Evolutionary conservation across 1,140 invertebrate genomes (phyloP).

Genomic region (Hyposmocoma kahamanoa): DNA sequence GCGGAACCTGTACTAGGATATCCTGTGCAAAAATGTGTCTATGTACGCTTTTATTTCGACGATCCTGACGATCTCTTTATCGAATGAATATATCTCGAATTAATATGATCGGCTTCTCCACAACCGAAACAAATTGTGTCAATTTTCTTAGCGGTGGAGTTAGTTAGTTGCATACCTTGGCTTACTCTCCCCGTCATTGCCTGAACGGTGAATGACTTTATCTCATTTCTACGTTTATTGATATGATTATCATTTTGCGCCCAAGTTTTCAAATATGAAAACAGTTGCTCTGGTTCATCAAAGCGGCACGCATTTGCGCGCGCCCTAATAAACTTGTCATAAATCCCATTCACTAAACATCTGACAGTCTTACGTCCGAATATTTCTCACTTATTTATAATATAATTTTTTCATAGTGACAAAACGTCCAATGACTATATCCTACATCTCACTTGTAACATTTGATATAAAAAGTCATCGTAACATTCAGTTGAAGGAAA

Average conservation of each 20-base stretch:
- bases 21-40: too few relatives aligned
- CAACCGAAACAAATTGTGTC: slow-evolving; percentile 8
- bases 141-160: too few relatives aligned
- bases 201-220: too few relatives aligned
- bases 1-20: too few relatives aligned
- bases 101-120: slow-evolving; percentile 2
- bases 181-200: too few relatives aligned
- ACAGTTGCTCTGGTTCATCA: slow-evolving; percentile 3
- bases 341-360: slow-evolving; percentile 4
- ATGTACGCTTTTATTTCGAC: background rate
- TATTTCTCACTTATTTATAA: slow-evolving; percentile 7
- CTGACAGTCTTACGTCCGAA: slow-evolving; percentile 3
- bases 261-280: slow-evolving; percentile 2
- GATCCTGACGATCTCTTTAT: slow-evolving; percentile 6
- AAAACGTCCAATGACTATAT: slow-evolving; percentile 5
- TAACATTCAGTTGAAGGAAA: slow-evolving; percentile 13
- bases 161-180: too few relatives aligned
- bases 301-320: slow-evolving; percentile 4
- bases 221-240: too few relatives aligned
- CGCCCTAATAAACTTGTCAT: slow-evolving; percentile 6
- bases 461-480: background rate
- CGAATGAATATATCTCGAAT: slow-evolving; percentile 3
- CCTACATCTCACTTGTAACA: slow-evolving; percentile 3
- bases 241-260: background rate
- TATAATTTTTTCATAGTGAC: slow-evolving; percentile 7